These are phyloP conservation scores for Perizoma flavofasciatum DNA, from an alignment of 2,888 invertebrate genomes.

Conservation along the genomic window DNA sequence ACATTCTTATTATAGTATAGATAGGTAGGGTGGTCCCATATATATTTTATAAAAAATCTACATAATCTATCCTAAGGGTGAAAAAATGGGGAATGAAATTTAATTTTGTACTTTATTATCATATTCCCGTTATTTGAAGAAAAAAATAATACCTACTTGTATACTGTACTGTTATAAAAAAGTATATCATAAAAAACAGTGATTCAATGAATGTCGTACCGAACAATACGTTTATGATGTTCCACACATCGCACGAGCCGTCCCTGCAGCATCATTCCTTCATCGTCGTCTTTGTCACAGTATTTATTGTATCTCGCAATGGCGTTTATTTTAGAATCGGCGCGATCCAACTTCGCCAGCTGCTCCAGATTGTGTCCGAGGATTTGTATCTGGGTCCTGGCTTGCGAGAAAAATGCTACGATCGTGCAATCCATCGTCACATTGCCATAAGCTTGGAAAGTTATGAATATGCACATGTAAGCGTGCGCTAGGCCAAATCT, in stretches of 20 bases:
- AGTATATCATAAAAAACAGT: neutral
- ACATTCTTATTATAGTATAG: too few relatives aligned
- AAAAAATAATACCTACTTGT: too few relatives aligned
- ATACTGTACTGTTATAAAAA: too few relatives aligned
- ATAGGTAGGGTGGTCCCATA: too few relatives aligned
- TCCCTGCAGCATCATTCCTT: constrained; percentile 44
- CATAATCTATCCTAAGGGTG: too few relatives aligned
- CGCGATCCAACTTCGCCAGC: constrained; percentile 38
- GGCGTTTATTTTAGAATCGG: constrained; percentile 36
- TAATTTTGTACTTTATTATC: too few relatives aligned
- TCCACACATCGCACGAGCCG: constrained; percentile 57
- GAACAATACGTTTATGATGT: constrained; percentile 60
- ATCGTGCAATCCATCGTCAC: constrained; percentile 72
- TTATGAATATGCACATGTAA: constrained; percentile 58
- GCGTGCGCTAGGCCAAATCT: constrained; percentile 59
- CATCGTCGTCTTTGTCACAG: constrained; percentile 42
- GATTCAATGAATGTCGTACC: constrained; percentile 43
- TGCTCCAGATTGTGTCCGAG: constrained; percentile 64
- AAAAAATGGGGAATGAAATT: too few relatives aligned
- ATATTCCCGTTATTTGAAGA: too few relatives aligned
- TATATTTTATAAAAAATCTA: too few relatives aligned
- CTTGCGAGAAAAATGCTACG: constrained; percentile 65
- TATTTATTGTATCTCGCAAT: constrained; percentile 27
- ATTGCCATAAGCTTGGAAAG: constrained; percentile 64
- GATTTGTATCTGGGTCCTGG: constrained; percentile 62